phyloP scores from a whole-genome alignment of 53 echinoderm and acorn worm species.

The Henricia sp. region DNA sequence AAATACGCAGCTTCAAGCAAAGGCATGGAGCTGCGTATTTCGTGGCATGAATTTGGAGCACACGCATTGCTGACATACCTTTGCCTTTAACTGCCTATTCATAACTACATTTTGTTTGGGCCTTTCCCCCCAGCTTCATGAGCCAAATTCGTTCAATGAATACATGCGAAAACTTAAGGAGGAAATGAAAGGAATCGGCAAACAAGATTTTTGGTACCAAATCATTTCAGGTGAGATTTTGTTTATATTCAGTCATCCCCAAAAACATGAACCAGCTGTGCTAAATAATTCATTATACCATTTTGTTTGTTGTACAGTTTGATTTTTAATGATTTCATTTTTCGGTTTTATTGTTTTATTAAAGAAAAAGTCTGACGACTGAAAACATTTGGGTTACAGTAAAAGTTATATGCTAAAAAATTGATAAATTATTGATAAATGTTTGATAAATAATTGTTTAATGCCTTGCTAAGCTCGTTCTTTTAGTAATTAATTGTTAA shows the following conservation, averaged over 20 bases:
- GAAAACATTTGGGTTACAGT: background rate
- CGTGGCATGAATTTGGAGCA: background rate
- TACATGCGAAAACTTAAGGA: conserved; percentile 77
- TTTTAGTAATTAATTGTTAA: background rate
- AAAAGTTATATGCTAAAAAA: no score
- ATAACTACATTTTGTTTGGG: background rate
- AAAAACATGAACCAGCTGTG: background rate
- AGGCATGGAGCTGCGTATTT: background rate
- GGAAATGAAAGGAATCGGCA: conserved; percentile 73
- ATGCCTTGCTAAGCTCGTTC: no score
- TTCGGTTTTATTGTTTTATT: background rate
- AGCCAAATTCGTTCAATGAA: conserved; percentile 77
- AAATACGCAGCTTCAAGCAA: background rate
- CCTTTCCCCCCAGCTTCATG: conserved; percentile 63
- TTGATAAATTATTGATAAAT: no score
- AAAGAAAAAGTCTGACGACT: no score
- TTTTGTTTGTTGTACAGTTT: background rate
- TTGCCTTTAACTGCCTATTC: background rate
- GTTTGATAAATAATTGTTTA: no score
- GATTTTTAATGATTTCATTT: background rate
- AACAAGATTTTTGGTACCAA: conserved; percentile 82
- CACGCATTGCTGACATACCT: background rate
- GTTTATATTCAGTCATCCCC: background rate
- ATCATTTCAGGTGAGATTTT: conserved; percentile 67
- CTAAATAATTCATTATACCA: background rate